These are phyloP conservation scores for Brachypodius melanocephalos DNA, from an alignment of 2,113 vertebrate genomes.

Conservation along the genomic window DNA sequence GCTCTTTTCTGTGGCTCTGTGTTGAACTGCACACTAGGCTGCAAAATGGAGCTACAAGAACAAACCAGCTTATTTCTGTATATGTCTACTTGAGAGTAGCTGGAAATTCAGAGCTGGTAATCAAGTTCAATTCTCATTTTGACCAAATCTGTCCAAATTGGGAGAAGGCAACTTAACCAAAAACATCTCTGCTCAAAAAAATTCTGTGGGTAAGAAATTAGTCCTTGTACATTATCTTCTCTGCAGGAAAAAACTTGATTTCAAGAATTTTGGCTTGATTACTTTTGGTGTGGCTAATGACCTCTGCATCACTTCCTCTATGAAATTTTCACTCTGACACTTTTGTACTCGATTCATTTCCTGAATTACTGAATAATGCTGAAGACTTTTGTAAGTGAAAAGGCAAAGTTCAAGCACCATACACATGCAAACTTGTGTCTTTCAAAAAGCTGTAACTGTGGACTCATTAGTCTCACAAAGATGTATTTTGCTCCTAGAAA, in stretches of 20 bases:
- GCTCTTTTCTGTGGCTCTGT: not conserved
- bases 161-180: not conserved
- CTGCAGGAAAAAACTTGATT: not conserved
- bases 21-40: not conserved
- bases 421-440: not conserved
- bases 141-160: not conserved
- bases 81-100: not conserved
- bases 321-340: not conserved
- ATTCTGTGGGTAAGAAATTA: not conserved
- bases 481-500: not conserved
- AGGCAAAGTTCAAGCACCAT: not conserved
- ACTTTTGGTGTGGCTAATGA: not conserved
- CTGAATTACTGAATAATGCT: not conserved
- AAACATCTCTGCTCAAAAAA: fast-evolving
- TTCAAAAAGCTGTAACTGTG: not conserved
- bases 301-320: not conserved
- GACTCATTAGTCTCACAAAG: not conserved
- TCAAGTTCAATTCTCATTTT: not conserved
- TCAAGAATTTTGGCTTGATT: not conserved
- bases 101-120: not conserved
- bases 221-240: not conserved
- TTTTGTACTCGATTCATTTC: not conserved
- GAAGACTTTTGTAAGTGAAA: not conserved
- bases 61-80: not conserved
- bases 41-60: not conserved